These are phyloP conservation scores for Ceratitis capitata DNA, from an alignment of 1,140 invertebrate genomes.

Conservation along the genomic window DNA sequence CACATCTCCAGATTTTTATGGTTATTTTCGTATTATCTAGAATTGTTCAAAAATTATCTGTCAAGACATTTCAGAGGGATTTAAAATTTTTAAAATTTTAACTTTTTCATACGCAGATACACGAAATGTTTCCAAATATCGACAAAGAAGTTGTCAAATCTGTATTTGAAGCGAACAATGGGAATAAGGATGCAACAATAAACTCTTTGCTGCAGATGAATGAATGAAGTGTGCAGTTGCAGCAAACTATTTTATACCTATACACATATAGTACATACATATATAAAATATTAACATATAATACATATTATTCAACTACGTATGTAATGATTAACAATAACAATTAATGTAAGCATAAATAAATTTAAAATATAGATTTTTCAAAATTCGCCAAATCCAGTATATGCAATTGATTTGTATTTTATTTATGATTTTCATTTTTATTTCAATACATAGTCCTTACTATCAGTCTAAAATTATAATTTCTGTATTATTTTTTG, in stretches of 20 bases:
- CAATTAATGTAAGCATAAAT: not conserved
- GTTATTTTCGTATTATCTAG: too few species aligned
- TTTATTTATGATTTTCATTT: too few species aligned
- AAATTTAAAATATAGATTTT: not conserved
- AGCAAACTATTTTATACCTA: not conserved
- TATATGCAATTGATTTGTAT: not conserved
- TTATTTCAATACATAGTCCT: not conserved
- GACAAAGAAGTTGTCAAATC: conserved; percentile 92
- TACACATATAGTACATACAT: not conserved
- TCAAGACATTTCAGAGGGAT: too few species aligned
- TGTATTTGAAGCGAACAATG: conserved; percentile 87
- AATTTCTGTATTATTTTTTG: conserved; percentile 9
- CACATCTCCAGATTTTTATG: too few species aligned
- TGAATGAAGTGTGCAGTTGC: conserved; percentile 67
- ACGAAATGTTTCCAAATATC: conserved; percentile 96
- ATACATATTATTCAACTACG: conserved; percentile 11
- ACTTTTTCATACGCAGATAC: conserved; percentile 72
- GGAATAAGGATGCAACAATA: conserved; percentile 90
- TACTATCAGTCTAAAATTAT: conserved; percentile 40
- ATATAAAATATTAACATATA: not conserved
- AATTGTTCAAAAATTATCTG: too few species aligned
- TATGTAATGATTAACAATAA: conserved; percentile 16
- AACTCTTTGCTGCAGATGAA: conserved; percentile 91
- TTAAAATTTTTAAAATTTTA: too few species aligned
- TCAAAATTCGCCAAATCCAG: not conserved